Base-by-base conservation (phyloP, 2,888 invertebrate genomes). In the Apamea epomidion region DNA sequence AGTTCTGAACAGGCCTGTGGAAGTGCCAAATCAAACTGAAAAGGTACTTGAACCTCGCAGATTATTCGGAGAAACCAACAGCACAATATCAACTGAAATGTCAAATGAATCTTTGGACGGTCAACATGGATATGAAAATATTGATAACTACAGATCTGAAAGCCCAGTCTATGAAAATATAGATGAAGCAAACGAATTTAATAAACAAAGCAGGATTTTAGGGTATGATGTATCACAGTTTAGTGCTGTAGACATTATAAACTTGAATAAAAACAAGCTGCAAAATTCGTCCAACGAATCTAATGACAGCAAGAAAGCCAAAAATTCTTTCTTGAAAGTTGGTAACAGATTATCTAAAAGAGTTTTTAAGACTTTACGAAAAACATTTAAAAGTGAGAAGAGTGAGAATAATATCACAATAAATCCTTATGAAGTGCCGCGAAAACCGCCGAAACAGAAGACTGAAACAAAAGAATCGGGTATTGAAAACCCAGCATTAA, bases 131-230 rank as follows among this genome's bases (percentile, higher is more conserved):
- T 97, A 97, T 85, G 96, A 96, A 91, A 97, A 97, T 76, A 91
- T 97, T 48, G 96, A 96, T 74, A 89, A 88, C n/a, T 94, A 93
- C 60, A 90, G 95, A 89, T 84, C 95, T 3, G 96, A 96, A 73
- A 96, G 96, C 80, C 96, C 96, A 2, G 92, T 96, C 37, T 96
- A 96, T 70, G 97, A 96, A 86, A 96, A 96, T 79, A 93, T 96
- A 54, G 95, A 93, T 5, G 94, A 93, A 76, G 75, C 84, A 0
- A 91, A 92, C 51, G 94, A 95, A 78, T 92, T 92, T 48, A 97
- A 97, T 81, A 97, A 97, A 83, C 97, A 97, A 90, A 97, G 97
- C 79, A 96, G 97, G 91, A 93, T 97, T n/a, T 87, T 97, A 54
- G 97, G 97, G 0, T 94, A 92, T 82, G 97, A 97, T 75, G 97